Evolutionary conservation across 2,888 invertebrate species (phyloP), one percentile per base, ranked within the genome.

Genomic region (Hirtodrosophila alboralis): DNA sequence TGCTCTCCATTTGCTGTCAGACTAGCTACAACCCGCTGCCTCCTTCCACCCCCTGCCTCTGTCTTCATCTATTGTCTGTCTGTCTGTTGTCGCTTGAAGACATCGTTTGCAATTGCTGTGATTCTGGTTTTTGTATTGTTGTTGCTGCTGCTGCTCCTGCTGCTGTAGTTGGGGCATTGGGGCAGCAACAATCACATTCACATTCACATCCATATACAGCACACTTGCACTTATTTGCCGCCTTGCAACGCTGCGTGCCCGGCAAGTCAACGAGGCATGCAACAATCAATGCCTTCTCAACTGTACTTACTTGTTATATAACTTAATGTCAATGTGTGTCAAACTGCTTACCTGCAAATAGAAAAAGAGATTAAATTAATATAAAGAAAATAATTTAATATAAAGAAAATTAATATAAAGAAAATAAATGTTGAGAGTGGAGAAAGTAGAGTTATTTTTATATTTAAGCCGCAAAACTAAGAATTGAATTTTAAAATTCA

Each of bases 161-260:
- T 14, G 27, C 9, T 49, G 31, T 44, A 57, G 74, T 56, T 79
- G 85, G 79, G 83, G 79, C 80, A 81, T 71, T 81, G 79, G 87
- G 72, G 51, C 78, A 86, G 45, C 65, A 7, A 28, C 43, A 43
- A 47, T 21, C 28, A 43, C 66, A 60, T 40, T 21, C 34, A 45
- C 38, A 51, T 41, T 33, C 52, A 45, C 63, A 61, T 45, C 13
- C 34, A 47, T 43, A 38, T 27, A 30, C 23, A 21, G 28, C 43
- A 48, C 78, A 80, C 80, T 86, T 86, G 83, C 78, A 86, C 79
- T 84, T 84, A 76, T 65, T 81, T 66, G 74, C 65, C 33, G 52
- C 34, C 49, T 49, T 38, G 33, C 64, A 27, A 23, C 27, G 53
- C 63, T 63, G 81, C 78, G 77, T 84, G 84, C 63, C 67, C 57